phyloP scores from a whole-genome alignment of 1,140 invertebrate genomes.

The Potamilus streckersoni region DNA sequence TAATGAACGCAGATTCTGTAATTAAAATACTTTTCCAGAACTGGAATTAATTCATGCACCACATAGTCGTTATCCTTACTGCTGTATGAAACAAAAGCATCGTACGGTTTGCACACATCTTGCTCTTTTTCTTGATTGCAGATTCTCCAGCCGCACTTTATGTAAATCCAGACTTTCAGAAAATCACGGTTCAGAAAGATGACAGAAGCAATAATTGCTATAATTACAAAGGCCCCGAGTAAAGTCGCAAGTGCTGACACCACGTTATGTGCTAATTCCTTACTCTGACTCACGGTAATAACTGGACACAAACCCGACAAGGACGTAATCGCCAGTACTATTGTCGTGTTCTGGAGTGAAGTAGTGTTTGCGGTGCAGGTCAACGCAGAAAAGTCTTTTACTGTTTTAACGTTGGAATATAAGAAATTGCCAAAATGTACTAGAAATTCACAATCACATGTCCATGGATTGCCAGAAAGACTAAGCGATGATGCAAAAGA shows the following conservation, averaged over 20 bases:
- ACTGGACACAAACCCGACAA: conserved; percentile 1
- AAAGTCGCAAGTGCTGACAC: conserved; percentile 23
- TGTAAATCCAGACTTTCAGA: conserved; percentile 45
- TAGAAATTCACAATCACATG: conserved; percentile 38
- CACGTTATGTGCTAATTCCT: neutral
- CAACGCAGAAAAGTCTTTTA: conserved; percentile 26
- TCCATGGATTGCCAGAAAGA: conserved; percentile 45
- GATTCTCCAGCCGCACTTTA: conserved; percentile 37
- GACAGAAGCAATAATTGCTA: conserved; percentile 14
- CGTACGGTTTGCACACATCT: conserved; percentile 38
- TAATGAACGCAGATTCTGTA: conserved; percentile 55
- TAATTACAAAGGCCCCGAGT: conserved; percentile 15
- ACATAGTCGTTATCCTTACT: conserved; percentile 49
- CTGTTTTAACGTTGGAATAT: conserved; percentile 18
- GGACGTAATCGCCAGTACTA: neutral
- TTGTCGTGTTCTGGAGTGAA: neutral
- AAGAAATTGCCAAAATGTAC: conserved; percentile 28
- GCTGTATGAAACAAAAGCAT: conserved; percentile 55
- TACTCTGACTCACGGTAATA: conserved; percentile 5
- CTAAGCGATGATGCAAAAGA: conserved; percentile 12
- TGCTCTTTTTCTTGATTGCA: conserved; percentile 11
- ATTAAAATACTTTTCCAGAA: conserved; percentile 45
- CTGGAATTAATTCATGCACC: conserved; percentile 42
- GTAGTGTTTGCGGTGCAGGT: conserved; percentile 25
- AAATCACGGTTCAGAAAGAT: conserved; percentile 39